A percentile compares a stretch with the other conserved stretches of the same genome.
Conservation (phyloP, 2,113 vertebrate genomes). For the Climacteris rufus region DNA sequence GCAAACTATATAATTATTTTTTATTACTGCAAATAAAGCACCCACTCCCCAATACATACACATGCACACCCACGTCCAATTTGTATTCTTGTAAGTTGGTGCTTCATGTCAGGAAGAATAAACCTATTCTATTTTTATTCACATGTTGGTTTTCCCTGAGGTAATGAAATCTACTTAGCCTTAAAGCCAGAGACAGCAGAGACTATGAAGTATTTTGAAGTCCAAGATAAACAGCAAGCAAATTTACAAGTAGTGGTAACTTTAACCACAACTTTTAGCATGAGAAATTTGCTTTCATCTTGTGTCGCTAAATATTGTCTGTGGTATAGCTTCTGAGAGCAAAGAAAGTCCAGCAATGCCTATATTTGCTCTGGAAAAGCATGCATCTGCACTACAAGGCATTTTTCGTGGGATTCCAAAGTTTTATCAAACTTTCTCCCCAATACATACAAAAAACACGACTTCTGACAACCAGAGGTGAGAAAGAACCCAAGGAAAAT, state of each 20-base stretch:
- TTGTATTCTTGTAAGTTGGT: constrained; percentile 22
- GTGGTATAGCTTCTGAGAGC: not conserved
- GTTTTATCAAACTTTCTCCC: not conserved
- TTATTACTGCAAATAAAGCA: constrained; percentile 62
- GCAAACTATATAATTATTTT: constrained; percentile 65
- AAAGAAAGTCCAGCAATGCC: not conserved
- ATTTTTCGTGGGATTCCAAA: not conserved
- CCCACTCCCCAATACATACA: not conserved
- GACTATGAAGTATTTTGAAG: not conserved
- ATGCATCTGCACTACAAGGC: not conserved
- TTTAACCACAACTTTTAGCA: not conserved
- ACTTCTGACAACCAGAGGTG: not conserved
- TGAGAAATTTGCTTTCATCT: not conserved
- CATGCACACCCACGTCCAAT: not conserved
- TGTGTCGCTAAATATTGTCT: not conserved
- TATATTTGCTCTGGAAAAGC: not conserved
- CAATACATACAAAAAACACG: not conserved
- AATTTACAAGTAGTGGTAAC: not conserved
- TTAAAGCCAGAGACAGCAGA: not conserved
- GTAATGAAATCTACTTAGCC: not conserved
- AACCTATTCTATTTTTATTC: constrained; percentile 6
- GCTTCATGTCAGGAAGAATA: not conserved
- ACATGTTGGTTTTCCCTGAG: not conserved
- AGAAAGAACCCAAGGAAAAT: constrained; percentile 2
- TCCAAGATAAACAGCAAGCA: not conserved